Base-by-base conservation (phyloP, 2,888 invertebrate species). In the Pyrgus malvae region DNA sequence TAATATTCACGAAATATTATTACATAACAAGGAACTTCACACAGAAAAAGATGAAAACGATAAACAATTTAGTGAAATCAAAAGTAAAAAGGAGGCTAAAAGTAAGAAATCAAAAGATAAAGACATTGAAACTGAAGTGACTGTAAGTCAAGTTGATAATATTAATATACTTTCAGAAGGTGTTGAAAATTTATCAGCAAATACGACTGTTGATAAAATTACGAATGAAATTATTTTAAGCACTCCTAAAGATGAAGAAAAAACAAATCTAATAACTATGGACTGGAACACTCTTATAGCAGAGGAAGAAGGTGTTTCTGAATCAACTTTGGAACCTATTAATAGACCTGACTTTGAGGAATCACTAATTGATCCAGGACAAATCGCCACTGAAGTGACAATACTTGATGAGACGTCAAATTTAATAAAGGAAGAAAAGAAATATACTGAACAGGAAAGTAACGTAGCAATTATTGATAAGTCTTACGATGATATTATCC, bases 211-310 rank as follows among this genome's bases (percentile, higher is more conserved):
- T n/a, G n/a, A n/a, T n/a, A n/a, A n/a, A n/a, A n/a, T n/a, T n/a
- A n/a, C 9, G 17, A 6, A 23, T 6, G 14, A 41, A n/a, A 7
- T 12, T 21, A 8, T 12, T 14, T 12, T 42, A 12, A 25, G 25
- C 9, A 27, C 16, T 1, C 5, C 21, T 21, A 40, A 57, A 37
- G 33, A 48, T 16, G 11, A 12, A 2, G 48, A 59, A 38, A 31
- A 55, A 55, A 69, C 64, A 9, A 54, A 46, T 51, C 41, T 76
- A 29, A 70, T 78, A 38, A 76, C 79, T 19, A 68, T 85, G 57
- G 86, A 90, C 61, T 90, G 89, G 89, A 89, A 88, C 60, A 72
- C 78, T 27, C 69, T 90, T 61, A 76, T 89, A 61, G 83, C 79
- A 58, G 87, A 85, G 68, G 84, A 90, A 68, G 83, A 86, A 69